Evolutionary conservation across 2,888 invertebrate genomes (phyloP), one percentile per base, ranked within the genome.

Genomic region (Tetragonula carbonaria): DNA sequence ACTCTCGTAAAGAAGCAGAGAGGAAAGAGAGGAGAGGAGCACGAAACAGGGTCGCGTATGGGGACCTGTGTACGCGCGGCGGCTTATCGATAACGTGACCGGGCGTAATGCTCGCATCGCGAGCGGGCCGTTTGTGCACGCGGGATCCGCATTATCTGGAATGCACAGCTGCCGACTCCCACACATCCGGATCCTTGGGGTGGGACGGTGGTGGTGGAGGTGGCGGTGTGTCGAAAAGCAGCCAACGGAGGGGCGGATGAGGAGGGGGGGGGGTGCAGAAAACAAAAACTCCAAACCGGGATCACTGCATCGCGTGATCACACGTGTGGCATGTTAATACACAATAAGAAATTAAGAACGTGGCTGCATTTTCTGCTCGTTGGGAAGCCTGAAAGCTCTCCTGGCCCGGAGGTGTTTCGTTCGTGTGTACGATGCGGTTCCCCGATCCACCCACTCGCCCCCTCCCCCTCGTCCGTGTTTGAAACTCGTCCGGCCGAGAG

Each of bases 271-370:
- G 28, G 21, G 50, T 33, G 45, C 45, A 8, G 50, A 66, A 92
- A 91, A 91, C 91, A 93, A 93, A 81, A 92, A 91, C 90, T 91
- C 87, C 87, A 83, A 89, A 86, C 85, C 86, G 91, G 91, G 89
- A 93, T 93, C 28, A 92, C 91, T 91, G 85, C 86, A 86, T 93
- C 91, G 93, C 93, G 93, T 93, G 93, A 92, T 92, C 91, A 91
- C 91, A 90, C 92, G 88, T 90, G 91, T 92, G 91, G 93, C 93
- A 93, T 93, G 93, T 92, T 93, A 92, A 92, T 92, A 90, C 88
- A 93, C 93, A 93, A 93, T 93, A 92, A 93, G 93, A 93, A 93
- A 92, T 92, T 91, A 91, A 90, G 91, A 91, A 90, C 90, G 87
- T 87, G 82, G 88, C n/a, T 68, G 74, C 80, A 81, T 85, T 89